phyloP scores from a whole-genome alignment of 2,113 vertebrate species.

The rat (Rattus norvegicus) region DNA sequence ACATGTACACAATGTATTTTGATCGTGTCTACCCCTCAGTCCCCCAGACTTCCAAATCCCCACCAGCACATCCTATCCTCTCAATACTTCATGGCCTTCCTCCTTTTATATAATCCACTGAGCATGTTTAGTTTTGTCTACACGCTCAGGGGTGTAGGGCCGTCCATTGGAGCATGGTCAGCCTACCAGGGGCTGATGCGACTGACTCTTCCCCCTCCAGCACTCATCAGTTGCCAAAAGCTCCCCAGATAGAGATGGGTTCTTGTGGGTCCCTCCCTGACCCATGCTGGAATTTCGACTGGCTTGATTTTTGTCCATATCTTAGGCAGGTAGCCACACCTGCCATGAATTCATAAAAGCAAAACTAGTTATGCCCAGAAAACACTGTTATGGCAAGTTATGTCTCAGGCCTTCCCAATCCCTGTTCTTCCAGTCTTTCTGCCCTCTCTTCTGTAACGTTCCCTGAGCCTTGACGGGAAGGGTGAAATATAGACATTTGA shows the following conservation, averaged over 20 bases:
- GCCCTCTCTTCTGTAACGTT: not conserved
- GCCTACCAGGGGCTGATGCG: not conserved
- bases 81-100: not conserved
- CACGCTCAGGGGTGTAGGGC: not conserved
- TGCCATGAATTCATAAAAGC: not conserved
- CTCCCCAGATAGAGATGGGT: not conserved
- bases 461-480: not conserved
- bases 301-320: not conserved
- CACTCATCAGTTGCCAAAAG: not conserved
- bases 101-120: not conserved
- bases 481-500: not conserved
- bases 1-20: not conserved
- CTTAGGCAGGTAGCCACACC: not conserved
- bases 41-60: not conserved
- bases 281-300: not conserved
- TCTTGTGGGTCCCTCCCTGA: not conserved
- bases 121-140: not conserved
- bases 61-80: not conserved
- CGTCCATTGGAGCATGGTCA: not conserved
- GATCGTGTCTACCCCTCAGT: not conserved
- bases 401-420: not conserved
- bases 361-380: not conserved
- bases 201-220: not conserved
- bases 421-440: not conserved
- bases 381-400: not conserved